Evolutionary conservation across 2,113 vertebrate species (phyloP).

Genomic region (Beaufortia kweichowensis): DNA sequence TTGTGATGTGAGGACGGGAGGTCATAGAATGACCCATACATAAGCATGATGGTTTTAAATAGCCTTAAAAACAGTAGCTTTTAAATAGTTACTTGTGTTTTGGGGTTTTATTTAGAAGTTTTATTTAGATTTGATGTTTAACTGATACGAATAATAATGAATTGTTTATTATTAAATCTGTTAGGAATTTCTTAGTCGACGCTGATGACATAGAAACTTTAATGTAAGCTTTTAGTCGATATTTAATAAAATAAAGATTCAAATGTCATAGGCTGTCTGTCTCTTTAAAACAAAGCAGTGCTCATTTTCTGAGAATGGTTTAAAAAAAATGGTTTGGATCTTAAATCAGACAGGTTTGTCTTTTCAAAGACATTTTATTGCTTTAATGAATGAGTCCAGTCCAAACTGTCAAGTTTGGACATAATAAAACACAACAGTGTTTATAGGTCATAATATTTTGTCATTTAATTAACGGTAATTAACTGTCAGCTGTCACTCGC

Average conservation of each 20-base stretch:
- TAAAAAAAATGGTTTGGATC: neutral
- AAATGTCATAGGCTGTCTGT: neutral
- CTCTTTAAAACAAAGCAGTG: neutral
- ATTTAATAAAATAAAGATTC: too few species aligned
- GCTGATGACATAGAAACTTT: too few species aligned
- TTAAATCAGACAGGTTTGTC: neutral
- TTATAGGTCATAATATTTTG: conserved; percentile 24
- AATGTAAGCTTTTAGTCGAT: too few species aligned
- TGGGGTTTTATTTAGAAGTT: too few species aligned
- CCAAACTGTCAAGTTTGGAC: neutral
- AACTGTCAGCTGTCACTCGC: neutral
- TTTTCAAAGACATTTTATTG: neutral
- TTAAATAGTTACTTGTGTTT: too few species aligned
- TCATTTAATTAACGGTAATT: conserved; percentile 6
- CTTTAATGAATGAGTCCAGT: neutral
- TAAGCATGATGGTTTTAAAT: neutral
- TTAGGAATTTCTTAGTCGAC: too few species aligned
- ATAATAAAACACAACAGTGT: conserved; percentile 3
- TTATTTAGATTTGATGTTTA: too few species aligned
- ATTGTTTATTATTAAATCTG: too few species aligned
- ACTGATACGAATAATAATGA: too few species aligned
- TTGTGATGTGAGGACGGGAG: neutral
- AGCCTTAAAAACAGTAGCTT: neutral
- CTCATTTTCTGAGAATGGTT: neutral
- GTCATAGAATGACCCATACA: neutral